Base-by-base conservation (phyloP, 2,888 invertebrate genomes). In the Eupithecia centaureata region DNA sequence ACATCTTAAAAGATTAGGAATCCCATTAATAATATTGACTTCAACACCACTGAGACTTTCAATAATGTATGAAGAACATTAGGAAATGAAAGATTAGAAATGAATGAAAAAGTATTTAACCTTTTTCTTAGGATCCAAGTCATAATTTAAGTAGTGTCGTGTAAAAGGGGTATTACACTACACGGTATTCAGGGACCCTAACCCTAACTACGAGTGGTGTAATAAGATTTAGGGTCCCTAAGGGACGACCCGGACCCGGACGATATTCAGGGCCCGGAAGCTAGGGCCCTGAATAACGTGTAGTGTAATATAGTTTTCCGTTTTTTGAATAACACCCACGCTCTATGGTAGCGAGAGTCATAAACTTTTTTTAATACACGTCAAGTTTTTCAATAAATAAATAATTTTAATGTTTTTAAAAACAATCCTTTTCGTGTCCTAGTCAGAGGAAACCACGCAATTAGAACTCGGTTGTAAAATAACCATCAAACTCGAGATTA, bases 391-490 rank as follows among this genome's bases (percentile, higher is more conserved):
- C 35, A 47, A 58, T 32, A 47, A 74, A 77, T 80, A 56, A 28
- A 38, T 13, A 3, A 82, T 82, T 86, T 87, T 87, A 83, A 85
- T 83, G 82, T 76, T 77, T 74, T 81, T 79, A 84, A 86, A 83
- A 87, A 88, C 89, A 89, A 86, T 88, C 83, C 79, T 78, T 82
- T 84, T 84, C 86, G 77, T 83, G 81, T 82, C 78, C 89, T 90
- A 90, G 86, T 86, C 83, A 87, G 85, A 89, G 88, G 89, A 90
- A 89, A 90, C 88, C 85, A 86, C 84, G 84, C 89, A 91, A 92
- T 93, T 92, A 91, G 88, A 87, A 87, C 86, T 83, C 80, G 86
- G 89, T 83, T 82, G 87, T 93, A 92, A 92, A 93, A 92, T 85
- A 90, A 86, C 91, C 91, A 91, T 93, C 89, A 92, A 92, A 89